Evolutionary conservation across 2,888 invertebrate genomes (phyloP).

Genomic region (Drosophila borealis): DNA sequence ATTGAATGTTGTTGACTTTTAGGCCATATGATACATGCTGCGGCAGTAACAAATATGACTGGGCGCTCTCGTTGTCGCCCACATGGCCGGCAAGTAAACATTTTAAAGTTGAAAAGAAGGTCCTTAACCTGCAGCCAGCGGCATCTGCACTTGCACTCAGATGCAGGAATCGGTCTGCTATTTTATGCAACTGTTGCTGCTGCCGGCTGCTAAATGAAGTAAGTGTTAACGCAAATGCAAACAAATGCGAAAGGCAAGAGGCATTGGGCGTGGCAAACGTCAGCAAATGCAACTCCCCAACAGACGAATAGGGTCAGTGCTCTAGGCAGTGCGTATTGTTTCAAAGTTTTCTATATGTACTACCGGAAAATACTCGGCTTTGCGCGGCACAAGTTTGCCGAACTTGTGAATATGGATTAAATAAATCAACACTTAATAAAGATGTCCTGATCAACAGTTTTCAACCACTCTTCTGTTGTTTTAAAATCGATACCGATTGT

Average conservation of each 20-base stretch:
- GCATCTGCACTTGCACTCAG: constrained; percentile 60
- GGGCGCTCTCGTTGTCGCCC: constrained; percentile 45
- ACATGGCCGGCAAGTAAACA: constrained; percentile 69
- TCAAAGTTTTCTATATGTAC: background rate
- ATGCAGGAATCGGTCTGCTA: constrained; percentile 23
- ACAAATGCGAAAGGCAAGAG: constrained; percentile 44
- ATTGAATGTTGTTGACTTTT: background rate
- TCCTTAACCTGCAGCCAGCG: constrained; percentile 74
- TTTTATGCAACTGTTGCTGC: constrained; percentile 24
- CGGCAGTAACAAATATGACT: constrained; percentile 41
- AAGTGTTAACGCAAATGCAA: constrained; percentile 76
- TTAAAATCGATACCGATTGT: too few relatives aligned
- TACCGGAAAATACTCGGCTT: too few relatives aligned
- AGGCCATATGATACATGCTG: constrained; percentile 22
- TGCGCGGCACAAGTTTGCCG: too few relatives aligned
- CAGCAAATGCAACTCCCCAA: constrained; percentile 31
- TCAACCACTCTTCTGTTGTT: too few relatives aligned
- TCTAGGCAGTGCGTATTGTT: constrained; percentile 33
- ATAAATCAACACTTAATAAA: too few relatives aligned
- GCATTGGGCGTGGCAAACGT: constrained; percentile 33
- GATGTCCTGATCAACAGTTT: too few relatives aligned
- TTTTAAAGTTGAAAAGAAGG: constrained; percentile 77
- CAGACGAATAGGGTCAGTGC: constrained; percentile 60
- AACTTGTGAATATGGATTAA: too few relatives aligned
- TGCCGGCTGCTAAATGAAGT: constrained; percentile 68